Evolutionary conservation across 2,888 invertebrate species (phyloP), one percentile per base, ranked within the genome.

Genomic region (Chaitophorus viminalis): DNA sequence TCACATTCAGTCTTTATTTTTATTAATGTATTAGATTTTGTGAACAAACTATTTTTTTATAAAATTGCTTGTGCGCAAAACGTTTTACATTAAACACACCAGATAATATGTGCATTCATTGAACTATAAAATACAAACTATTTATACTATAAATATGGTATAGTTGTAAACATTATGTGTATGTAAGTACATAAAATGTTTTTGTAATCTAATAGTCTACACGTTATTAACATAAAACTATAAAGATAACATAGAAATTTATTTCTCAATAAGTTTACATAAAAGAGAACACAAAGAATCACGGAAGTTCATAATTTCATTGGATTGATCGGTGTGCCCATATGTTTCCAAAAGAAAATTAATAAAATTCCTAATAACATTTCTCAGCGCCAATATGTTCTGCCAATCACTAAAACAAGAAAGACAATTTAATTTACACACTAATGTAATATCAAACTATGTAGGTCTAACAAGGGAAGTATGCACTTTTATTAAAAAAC

Each of bases 301-400:
- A 46, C 87, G 87, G 52, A 81, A 87, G 31, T 81, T 46, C 79
- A 87, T 70, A 65, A 87, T 87, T 46, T 65, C 79, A 31, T 81
- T 65, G 65, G 54, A 54, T 21, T 54, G 33, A 33, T 78, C n/a
- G 25, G 46, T 75, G 6, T 81, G 81, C 60, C 87, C 87, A 33
- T 87, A 87, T 31, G 87, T 87, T 65, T 87, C 79, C 87, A 75
- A 81, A n/a, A 87, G 25, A 31, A 78, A 87, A 65, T 87, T 31
- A 18, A 87, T 79, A 33, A 75, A 74, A 81, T 21, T 65, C 8
- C n/a, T 39, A 25, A 81, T 31, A 31, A 81, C 39, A 25, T 65
- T 79, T 21, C 65, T 87, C 33, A 87, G 18, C 0, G 39, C 36
- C 31, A 60, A 39, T 87, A 87, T 74, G 8, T 65, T 74, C 65